A percentile compares a stretch with the other conserved stretches of the same genome.
Evolutionary conservation across 2,113 vertebrate genomes (phyloP).

Genomic region (Perca flavescens): DNA sequence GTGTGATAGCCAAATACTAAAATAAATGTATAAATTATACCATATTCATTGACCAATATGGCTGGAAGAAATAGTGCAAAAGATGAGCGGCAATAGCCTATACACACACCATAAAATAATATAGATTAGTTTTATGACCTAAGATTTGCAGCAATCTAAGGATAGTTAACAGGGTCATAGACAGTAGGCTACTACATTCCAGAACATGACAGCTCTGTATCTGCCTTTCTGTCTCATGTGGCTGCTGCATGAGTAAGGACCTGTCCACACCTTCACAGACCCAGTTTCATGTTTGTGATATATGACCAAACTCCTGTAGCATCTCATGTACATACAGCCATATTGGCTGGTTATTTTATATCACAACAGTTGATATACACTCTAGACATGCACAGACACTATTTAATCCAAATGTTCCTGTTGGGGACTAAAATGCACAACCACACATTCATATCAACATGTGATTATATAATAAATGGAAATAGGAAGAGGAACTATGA

Average conservation of each 20-base stretch:
- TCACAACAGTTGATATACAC: neutral
- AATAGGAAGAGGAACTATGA: conserved; percentile 17
- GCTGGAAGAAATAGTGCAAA: neutral
- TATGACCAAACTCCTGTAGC: neutral
- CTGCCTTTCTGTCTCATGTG: conserved; percentile 19
- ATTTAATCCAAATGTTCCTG: neutral
- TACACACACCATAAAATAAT: no score
- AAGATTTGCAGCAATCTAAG: neutral
- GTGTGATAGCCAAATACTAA: neutral
- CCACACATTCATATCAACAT: conserved; percentile 1
- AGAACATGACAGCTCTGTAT: conserved; percentile 26
- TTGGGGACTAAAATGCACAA: conserved; percentile 25
- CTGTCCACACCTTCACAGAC: conserved; percentile 34
- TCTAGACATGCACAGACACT: neutral
- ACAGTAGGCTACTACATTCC: conserved; percentile 28
- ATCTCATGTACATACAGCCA: neutral
- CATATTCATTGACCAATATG: neutral
- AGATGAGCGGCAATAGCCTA: no score
- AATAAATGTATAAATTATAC: neutral
- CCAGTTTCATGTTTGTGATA: conserved; percentile 40
- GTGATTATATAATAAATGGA: conserved; percentile 44
- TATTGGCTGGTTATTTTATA: conserved; percentile 6
- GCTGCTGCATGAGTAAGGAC: conserved; percentile 9
- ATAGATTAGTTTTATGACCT: neutral
- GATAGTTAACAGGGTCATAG: conserved; percentile 18